Conservation (phyloP, 2,113 vertebrate species). For the Clarias gariepinus region DNA sequence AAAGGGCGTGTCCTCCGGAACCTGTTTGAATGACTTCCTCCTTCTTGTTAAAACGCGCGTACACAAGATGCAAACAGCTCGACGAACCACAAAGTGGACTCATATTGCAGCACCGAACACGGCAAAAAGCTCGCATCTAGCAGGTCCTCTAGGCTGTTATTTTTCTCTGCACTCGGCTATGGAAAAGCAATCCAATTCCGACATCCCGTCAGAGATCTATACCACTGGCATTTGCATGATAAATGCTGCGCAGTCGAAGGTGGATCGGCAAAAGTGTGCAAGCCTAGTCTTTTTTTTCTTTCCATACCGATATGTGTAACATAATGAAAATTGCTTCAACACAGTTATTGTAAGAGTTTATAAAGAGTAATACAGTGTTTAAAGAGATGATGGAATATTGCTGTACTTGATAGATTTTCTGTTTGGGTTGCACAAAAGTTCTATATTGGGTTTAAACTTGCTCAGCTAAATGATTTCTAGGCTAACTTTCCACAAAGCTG, state of each 20-base stretch:
- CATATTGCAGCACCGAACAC: background rate
- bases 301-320: background rate
- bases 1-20: background rate
- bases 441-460: background rate
- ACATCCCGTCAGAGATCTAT: background rate
- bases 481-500: background rate
- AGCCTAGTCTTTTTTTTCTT: background rate
- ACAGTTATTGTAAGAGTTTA: background rate
- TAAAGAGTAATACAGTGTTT: conserved; percentile 21
- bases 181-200: background rate
- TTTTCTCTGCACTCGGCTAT: background rate
- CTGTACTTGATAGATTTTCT: conserved; percentile 14
- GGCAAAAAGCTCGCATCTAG: background rate
- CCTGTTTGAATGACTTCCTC: background rate
- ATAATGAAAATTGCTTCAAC: background rate
- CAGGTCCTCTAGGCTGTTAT: background rate
- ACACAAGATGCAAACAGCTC: background rate
- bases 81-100: background rate
- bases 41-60: background rate
- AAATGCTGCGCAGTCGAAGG: background rate
- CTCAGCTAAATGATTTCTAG: conserved; percentile 13
- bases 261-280: background rate
- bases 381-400: conserved; percentile 6
- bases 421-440: conserved; percentile 22
- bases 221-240: conserved; percentile 11